Conservation (phyloP, 2,888 invertebrate species). For the Dione juno region DNA sequence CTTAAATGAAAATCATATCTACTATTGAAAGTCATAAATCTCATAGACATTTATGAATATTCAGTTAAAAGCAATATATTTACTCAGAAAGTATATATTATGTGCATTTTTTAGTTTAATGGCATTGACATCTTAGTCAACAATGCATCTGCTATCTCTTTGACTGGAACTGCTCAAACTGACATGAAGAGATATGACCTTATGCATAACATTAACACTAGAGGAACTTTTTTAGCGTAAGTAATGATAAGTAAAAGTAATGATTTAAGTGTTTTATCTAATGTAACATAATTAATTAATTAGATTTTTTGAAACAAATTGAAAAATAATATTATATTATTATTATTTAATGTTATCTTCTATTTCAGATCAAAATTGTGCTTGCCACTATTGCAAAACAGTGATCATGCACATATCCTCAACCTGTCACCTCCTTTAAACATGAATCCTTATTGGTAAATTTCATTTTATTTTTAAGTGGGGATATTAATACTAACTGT, state of each 20-base stretch:
- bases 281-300: too few relatives aligned
- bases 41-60: background rate
- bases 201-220: conserved; percentile 96
- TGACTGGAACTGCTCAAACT: conserved; percentile 91
- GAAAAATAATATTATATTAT: too few relatives aligned
- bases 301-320: too few relatives aligned
- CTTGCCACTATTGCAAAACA: conserved; percentile 93
- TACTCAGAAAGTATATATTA: background rate
- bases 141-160: conserved; percentile 97
- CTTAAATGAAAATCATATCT: background rate
- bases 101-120: conserved; percentile 86
- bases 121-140: conserved; percentile 97
- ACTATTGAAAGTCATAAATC: background rate
- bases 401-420: conserved; percentile 95
- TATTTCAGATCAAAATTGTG: conserved; percentile 92
- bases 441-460: conserved; percentile 92
- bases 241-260: conserved; percentile 54
- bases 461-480: conserved; percentile 24
- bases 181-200: conserved; percentile 98
- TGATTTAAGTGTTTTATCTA: too few relatives aligned
- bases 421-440: conserved; percentile 97
- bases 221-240: conserved; percentile 97
- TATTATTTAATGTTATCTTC: conserved; percentile 1
- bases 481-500: too few relatives aligned
- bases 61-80: background rate